Evolutionary conservation across 2,797 vertebrate species (phyloP), one percentile per base, ranked within the genome.

Genomic region (Phalanger gymnotis): DNA sequence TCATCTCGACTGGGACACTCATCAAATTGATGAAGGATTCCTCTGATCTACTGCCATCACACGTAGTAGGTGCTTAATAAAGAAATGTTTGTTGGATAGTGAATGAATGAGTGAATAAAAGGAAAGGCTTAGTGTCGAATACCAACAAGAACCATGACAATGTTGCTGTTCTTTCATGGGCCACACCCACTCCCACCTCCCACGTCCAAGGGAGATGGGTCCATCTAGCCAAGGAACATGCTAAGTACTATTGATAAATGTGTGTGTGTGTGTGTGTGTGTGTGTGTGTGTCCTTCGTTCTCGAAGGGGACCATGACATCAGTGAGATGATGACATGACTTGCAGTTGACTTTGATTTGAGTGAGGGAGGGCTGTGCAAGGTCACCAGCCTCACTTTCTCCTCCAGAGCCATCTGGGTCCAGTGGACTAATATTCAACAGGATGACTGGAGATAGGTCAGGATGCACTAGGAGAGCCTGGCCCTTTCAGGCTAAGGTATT

Each of bases 1-100:
- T 47, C 9, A 27, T 51, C 22, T 81, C 5, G 10, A 0, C 25
- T 1, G 9, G 22, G 9, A 27, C 1, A 0, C 22, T 87, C 9
- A 25, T 47, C 73, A 87, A 87, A 27, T 0, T 51, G 22, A 87
- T 27, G 1, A 0, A 2, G 40, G 73, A 87, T 87, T 87, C 22
- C 73, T 87, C 73, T 81, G 73, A 47, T 51, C 73, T 40, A 81
- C n/a, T 87, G 7, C 40, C 40, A 51, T 87, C 25, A 87, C 25
- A 27, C 40, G 51, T 27, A 51, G 73, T 10, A 87, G 22, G 73
- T 51, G 40, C 40, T 27, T 27, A 87, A 47, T 51, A 51, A 87
- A 87, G 27, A 87, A 47, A 87, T 87, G 1, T 51, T 87, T 87
- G 22, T 51, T 51, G 73, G 73, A 47, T 51, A 87, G 47, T 25